A percentile compares a stretch with the other conserved stretches of the same genome.
phyloP scores from a whole-genome alignment of 2,888 invertebrate genomes.

The Lutraria lutraria region DNA sequence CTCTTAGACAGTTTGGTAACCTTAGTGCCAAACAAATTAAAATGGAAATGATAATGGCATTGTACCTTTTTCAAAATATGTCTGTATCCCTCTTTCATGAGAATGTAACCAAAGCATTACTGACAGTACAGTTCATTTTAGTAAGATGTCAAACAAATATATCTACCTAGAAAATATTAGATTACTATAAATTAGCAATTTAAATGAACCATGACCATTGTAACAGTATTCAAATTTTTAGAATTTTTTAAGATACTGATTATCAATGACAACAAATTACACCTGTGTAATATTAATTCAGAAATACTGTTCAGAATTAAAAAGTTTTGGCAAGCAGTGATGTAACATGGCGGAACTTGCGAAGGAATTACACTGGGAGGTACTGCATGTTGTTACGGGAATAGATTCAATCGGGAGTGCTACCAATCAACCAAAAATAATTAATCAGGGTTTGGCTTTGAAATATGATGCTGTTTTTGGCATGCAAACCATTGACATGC shows the following conservation, averaged over 20 bases:
- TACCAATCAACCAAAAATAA: constrained; percentile 18
- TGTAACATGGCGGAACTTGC: background rate
- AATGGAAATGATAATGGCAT: too few species aligned
- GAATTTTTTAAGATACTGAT: background rate
- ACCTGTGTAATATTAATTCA: constrained; percentile 12
- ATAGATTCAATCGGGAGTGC: background rate
- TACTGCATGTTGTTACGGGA: background rate
- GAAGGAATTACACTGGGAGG: background rate
- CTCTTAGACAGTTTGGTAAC: too few species aligned
- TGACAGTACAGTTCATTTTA: too few species aligned
- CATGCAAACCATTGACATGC: background rate
- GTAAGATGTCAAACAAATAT: too few species aligned
- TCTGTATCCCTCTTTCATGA: too few species aligned
- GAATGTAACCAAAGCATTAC: too few species aligned
- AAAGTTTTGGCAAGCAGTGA: constrained; percentile 4
- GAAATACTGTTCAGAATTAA: background rate
- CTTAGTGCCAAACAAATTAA: too few species aligned
- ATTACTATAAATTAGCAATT: too few species aligned
- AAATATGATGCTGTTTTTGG: background rate
- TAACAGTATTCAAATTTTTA: too few species aligned
- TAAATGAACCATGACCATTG: too few species aligned
- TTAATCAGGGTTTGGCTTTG: background rate
- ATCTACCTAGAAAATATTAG: too few species aligned
- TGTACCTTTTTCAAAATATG: too few species aligned
- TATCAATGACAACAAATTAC: constrained; percentile 6